Conservation (phyloP, 2,888 invertebrate species). For the Nomada lathburiana region DNA sequence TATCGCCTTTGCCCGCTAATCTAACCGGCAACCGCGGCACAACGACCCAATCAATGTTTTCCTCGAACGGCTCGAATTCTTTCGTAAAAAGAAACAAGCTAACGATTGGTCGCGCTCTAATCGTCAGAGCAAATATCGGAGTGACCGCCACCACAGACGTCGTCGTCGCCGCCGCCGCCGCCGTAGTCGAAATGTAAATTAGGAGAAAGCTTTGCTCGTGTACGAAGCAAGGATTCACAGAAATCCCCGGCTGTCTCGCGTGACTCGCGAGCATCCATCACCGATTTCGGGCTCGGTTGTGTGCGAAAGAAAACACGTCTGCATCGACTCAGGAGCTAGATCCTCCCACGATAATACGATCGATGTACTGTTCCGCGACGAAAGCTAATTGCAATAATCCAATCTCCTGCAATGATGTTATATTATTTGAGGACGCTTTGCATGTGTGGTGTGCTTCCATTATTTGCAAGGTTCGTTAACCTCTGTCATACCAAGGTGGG, state of each 20-base stretch:
- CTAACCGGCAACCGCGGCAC: slow-evolving; percentile 36
- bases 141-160: slow-evolving; percentile 20
- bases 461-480: no score
- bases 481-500: no score
- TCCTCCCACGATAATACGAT: not conserved
- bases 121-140: slow-evolving; percentile 66
- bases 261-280: slow-evolving; percentile 41
- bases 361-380: not conserved
- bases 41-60: slow-evolving; percentile 56
- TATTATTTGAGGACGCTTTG: not conserved
- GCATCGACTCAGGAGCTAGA: not conserved
- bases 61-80: slow-evolving; percentile 46
- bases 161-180: slow-evolving; percentile 8
- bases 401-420: not conserved
- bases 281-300: slow-evolving; percentile 9
- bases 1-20: slow-evolving; percentile 58
- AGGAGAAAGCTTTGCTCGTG: slow-evolving; percentile 71
- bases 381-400: not conserved
- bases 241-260: slow-evolving; percentile 44
- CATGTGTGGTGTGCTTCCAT: no score
- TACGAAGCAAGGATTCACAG: slow-evolving; percentile 55
- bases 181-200: slow-evolving; percentile 70
- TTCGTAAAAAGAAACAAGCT: slow-evolving; percentile 44
- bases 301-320: slow-evolving; percentile 7
- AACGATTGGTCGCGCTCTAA: slow-evolving; percentile 56